Base-by-base conservation (phyloP, 2,888 invertebrate species). In the Zhuqinia jingwanae region DNA sequence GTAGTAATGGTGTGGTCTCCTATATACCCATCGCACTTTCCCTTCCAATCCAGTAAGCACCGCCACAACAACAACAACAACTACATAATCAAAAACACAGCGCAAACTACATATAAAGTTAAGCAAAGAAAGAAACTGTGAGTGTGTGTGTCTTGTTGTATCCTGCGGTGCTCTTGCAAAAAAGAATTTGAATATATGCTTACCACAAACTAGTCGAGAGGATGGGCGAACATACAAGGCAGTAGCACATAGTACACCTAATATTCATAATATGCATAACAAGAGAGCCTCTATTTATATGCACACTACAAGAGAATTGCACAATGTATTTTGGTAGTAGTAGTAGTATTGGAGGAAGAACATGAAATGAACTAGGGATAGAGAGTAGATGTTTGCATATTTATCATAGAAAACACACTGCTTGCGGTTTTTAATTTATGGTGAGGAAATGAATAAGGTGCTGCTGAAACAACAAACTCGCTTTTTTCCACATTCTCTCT, bases 371-470 rank as follows among this genome's bases (percentile, higher is more conserved):
- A n/a, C n/a, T n/a, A n/a, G n/a, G n/a, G n/a, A n/a, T n/a, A n/a
- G n/a, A n/a, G n/a, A n/a, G n/a, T n/a, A n/a, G n/a, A n/a, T n/a
- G n/a, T n/a, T n/a, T n/a, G n/a, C n/a, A n/a, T n/a, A n/a, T n/a
- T n/a, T n/a, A n/a, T n/a, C n/a, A n/a, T n/a, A n/a, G n/a, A n/a
- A 42, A 36, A 65, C 30, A 42, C 68, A 68, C 20, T 30, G 68
- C 22, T 68, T 68, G 68, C 45, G 68, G 68, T 68, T 68, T 68
- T 68, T 2, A 42, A 68, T 68, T 68, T 68, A 68, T 68, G 20
- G 13, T 45, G 11, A 22, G 58, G 58, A 77, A 77, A 60, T 58
- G 42, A 45, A 58, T 42, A 77, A 77, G 76, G 76, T 77, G 58
- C 36, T 58, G 22, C 17, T 56, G 36, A n/a, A 42, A 42, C 13